Evolutionary conservation across 2,797 vertebrate genomes (phyloP).

Genomic region (Ambastaia sidthimunki): DNA sequence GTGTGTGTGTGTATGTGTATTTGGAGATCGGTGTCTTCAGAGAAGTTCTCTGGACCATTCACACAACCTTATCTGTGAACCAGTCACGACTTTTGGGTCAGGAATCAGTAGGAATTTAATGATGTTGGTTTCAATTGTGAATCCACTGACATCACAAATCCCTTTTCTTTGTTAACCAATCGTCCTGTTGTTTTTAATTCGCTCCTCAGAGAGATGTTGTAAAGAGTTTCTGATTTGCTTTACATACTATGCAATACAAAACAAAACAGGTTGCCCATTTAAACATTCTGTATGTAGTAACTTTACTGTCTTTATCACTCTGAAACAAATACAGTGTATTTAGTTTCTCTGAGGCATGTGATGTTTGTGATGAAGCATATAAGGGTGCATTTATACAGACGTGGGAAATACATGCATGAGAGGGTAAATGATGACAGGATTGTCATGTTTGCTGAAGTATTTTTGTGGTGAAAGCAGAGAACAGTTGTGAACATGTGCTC

Average conservation of each 20-base stretch:
- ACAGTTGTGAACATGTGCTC: neutral
- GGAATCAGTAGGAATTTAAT: neutral
- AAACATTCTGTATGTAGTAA: too few species aligned
- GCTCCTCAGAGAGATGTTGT: too few species aligned
- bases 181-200: too few species aligned
- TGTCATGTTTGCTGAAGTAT: neutral
- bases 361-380: neutral
- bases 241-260: too few species aligned
- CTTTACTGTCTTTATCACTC: neutral
- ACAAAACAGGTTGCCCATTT: too few species aligned
- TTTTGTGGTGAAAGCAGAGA: neutral
- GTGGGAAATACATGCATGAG: too few species aligned
- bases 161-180: neutral
- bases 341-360: neutral
- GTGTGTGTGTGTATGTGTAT: constrained; percentile 41
- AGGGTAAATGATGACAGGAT: neutral
- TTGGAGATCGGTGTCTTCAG: neutral
- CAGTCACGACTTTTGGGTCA: neutral
- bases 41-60: constrained; percentile 1
- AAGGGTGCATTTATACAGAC: neutral
- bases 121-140: neutral
- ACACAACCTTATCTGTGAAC: neutral
- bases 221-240: too few species aligned
- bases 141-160: neutral
- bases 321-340: neutral